phyloP scores from a whole-genome alignment of 2,797 vertebrate species.

The Staurois parvus region DNA sequence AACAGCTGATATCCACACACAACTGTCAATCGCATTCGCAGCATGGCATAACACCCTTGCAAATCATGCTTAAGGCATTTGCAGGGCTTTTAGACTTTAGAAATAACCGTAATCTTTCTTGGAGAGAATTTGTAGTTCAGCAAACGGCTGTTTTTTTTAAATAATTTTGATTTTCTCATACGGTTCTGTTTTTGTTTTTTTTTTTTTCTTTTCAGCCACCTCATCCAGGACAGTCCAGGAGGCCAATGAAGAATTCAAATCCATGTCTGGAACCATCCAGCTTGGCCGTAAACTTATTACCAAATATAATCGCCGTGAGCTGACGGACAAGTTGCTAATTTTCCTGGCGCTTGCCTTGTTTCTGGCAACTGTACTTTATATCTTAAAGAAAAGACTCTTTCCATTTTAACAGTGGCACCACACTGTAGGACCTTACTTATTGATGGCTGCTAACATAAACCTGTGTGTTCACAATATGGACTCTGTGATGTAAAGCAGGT shows the following conservation, averaged over 20 bases:
- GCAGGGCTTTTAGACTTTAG: too few relatives aligned
- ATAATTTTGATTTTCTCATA: not conserved
- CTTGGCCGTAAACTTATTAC: conserved; percentile 95
- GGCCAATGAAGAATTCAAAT: conserved; percentile 96
- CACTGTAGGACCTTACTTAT: not conserved
- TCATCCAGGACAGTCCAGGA: conserved; percentile 92
- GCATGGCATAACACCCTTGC: too few relatives aligned
- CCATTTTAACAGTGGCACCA: conserved; percentile 82
- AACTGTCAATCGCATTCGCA: too few relatives aligned
- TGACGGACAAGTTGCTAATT: conserved; percentile 96
- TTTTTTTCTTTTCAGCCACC: conserved; percentile 74
- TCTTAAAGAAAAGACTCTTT: conserved; percentile 95
- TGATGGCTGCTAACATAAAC: not conserved
- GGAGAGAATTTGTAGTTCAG: too few relatives aligned
- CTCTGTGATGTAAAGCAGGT: not conserved
- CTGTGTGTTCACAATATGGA: not conserved
- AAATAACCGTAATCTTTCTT: too few relatives aligned
- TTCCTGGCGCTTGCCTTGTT: conserved; percentile 94
- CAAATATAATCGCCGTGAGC: conserved; percentile 94
- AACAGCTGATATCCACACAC: too few relatives aligned
- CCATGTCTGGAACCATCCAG: conserved; percentile 96
- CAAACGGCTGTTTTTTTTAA: not conserved
- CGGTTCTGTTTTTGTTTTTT: not conserved
- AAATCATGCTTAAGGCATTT: too few relatives aligned
- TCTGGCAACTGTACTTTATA: conserved; percentile 93